phyloP scores from a whole-genome alignment of 2,888 invertebrate genomes.

The Acrocyrtus sp. region DNA sequence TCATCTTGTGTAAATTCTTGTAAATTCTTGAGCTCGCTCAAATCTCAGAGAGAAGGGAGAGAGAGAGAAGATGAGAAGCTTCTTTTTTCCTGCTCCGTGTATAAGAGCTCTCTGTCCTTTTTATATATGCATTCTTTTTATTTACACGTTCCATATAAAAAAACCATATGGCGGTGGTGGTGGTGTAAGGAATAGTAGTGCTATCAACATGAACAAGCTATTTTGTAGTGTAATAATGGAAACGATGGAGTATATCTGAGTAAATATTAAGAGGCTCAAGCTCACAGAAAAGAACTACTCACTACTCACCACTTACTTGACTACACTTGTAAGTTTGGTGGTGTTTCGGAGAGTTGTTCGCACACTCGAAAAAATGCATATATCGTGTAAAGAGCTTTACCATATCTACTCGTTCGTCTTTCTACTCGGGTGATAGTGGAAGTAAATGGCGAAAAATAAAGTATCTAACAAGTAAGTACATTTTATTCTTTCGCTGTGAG shows the following conservation, averaged over 20 bases:
- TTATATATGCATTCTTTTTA: background rate
- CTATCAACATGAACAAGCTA: conserved; percentile 5
- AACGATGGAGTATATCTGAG: conserved; percentile 39
- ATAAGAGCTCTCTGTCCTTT: conserved; percentile 2
- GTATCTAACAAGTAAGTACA: conserved; percentile 49
- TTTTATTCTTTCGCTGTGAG: conserved; percentile 43
- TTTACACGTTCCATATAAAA: background rate
- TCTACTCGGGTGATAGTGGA: conserved; percentile 41
- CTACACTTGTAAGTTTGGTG: conserved; percentile 50
- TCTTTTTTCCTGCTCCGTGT: no score
- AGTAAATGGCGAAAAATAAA: conserved; percentile 47
- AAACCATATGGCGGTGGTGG: conserved; percentile 16
- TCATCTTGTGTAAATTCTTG: conserved; percentile 56
- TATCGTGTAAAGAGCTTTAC: no score
- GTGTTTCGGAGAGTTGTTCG: no score
- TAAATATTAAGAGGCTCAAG: conserved; percentile 53
- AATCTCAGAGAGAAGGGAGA: conserved; percentile 35
- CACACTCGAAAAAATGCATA: conserved; percentile 13
- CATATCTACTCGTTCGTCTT: conserved; percentile 42
- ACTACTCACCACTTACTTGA: conserved; percentile 32
- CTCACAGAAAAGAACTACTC: conserved; percentile 41
- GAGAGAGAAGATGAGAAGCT: no score
- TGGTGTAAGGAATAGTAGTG: conserved; percentile 15
- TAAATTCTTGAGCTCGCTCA: conserved; percentile 48
- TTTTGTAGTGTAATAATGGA: conserved; percentile 11